These are phyloP conservation scores for Prunella strophiata DNA, from an alignment of 2,797 vertebrate species.

Conservation along the genomic window DNA sequence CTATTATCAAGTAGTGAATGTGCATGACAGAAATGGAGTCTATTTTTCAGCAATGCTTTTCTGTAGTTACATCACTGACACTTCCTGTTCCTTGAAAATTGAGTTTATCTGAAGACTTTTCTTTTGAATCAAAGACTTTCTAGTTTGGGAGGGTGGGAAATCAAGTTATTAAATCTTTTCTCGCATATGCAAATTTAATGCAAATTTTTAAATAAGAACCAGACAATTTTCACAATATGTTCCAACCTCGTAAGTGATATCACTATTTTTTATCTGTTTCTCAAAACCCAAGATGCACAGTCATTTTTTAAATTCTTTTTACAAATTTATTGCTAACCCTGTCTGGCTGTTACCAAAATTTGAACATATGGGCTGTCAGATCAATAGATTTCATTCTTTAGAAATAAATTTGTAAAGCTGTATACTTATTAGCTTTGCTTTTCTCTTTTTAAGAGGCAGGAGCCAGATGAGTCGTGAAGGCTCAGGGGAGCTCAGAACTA, in stretches of 20 bases:
- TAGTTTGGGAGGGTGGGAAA: background rate
- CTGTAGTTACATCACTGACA: conserved; percentile 23
- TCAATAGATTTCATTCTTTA: background rate
- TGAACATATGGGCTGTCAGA: background rate
- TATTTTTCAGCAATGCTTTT: conserved; percentile 24
- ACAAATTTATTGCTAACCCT: background rate
- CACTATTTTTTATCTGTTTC: background rate
- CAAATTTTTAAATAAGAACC: background rate
- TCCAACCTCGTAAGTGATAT: background rate
- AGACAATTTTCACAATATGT: background rate
- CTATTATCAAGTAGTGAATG: background rate
- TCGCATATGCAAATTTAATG: background rate
- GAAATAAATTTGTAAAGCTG: background rate
- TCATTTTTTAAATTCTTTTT: background rate
- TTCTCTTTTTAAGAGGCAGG: background rate
- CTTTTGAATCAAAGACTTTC: conserved; percentile 12
- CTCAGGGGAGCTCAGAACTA: background rate
- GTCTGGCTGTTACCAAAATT: background rate
- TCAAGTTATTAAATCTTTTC: background rate
- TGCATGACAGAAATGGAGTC: background rate
- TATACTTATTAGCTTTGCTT: background rate
- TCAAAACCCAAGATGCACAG: no score
- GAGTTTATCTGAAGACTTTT: conserved; percentile 4
- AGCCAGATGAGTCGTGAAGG: background rate
- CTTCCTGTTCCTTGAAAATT: conserved; percentile 46